Evolutionary conservation across 2,113 vertebrate species (phyloP).

Genomic region (Anas platyrhynchos): DNA sequence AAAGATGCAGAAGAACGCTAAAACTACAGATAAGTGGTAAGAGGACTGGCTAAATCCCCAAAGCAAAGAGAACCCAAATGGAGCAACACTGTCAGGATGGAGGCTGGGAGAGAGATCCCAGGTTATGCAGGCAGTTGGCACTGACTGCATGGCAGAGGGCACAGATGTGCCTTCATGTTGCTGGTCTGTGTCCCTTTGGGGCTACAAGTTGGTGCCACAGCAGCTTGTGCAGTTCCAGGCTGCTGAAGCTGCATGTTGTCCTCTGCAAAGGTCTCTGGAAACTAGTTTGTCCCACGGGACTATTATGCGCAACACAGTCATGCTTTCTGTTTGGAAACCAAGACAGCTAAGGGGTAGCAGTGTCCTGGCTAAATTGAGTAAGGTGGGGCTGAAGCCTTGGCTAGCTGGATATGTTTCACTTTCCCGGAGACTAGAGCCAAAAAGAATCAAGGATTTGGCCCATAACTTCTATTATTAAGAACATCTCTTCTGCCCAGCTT

Average conservation of each 20-base stretch:
- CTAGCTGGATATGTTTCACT: neutral
- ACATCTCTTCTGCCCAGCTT: neutral
- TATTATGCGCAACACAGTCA: accelerated
- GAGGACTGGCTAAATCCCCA: neutral
- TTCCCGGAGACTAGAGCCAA: neutral
- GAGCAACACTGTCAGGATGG: neutral
- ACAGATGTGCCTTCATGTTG: neutral
- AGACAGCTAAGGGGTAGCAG: neutral
- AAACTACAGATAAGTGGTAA: neutral
- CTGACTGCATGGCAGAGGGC: neutral
- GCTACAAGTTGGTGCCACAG: neutral
- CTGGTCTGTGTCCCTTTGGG: neutral
- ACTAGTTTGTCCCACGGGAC: accelerated
- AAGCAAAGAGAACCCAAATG: neutral
- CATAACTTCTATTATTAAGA: neutral
- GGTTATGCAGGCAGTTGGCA: neutral
- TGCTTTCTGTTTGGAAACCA: neutral
- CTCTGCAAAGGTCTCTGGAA: neutral
- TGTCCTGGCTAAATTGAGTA: neutral
- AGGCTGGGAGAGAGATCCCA: neutral
- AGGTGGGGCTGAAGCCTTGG: neutral
- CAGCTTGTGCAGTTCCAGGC: neutral
- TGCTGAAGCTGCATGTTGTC: neutral
- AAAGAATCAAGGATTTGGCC: neutral
- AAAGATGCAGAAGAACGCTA: neutral